Conservation (phyloP, 92 coral and sea anemone genomes). For the Umimayanthus kanabou region DNA sequence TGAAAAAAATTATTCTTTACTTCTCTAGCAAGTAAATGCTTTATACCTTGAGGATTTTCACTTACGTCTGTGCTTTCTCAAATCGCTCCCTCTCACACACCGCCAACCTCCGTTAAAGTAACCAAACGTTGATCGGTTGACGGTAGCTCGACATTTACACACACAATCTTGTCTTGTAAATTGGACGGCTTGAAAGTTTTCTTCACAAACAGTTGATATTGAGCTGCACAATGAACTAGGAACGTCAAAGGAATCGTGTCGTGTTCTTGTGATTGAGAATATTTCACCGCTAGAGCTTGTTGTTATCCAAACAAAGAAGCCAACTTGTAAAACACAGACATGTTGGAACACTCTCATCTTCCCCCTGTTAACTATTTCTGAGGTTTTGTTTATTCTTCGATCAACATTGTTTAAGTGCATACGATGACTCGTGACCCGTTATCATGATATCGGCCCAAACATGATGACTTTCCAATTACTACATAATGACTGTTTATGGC, state of each 20-base stretch:
- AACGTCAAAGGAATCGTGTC: background rate
- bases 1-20: too few species aligned
- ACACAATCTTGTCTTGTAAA: background rate
- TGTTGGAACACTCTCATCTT: background rate
- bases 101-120: conserved; percentile 10
- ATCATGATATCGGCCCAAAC: background rate
- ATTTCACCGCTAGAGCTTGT: background rate
- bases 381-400: background rate
- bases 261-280: background rate
- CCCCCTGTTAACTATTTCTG: background rate
- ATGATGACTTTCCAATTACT: too few species aligned
- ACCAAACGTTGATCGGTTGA: background rate
- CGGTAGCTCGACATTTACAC: conserved; percentile 14
- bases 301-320: background rate
- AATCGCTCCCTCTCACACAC: background rate
- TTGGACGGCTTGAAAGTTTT: background rate
- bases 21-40: too few species aligned
- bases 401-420: background rate
- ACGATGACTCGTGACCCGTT: background rate
- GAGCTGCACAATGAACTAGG: background rate
- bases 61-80: conserved; percentile 13
- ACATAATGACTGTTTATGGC: background rate
- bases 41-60: background rate
- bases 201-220: background rate
- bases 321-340: background rate